phyloP scores from a whole-genome alignment of 1,140 invertebrate species.

The Aleiodes sp. region DNA sequence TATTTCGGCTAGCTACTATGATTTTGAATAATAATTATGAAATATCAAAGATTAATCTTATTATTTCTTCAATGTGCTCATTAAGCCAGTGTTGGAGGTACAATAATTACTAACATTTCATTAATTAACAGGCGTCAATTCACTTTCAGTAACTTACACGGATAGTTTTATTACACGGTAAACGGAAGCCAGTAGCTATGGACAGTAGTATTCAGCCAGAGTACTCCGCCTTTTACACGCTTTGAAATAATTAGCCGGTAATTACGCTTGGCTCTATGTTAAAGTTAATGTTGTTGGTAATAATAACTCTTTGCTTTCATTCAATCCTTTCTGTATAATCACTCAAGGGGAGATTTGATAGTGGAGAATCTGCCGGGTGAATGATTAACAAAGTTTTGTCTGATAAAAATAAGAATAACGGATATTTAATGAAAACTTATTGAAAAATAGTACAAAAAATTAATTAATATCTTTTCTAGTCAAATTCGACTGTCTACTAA shows the following conservation, averaged over 20 bases:
- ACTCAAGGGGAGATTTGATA: neutral
- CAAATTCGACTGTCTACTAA: too few relatives aligned
- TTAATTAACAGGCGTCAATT: neutral
- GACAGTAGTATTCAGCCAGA: neutral
- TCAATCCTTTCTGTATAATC: neutral
- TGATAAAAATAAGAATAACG: too few relatives aligned
- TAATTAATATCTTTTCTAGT: too few relatives aligned
- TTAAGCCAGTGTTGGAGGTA: neutral
- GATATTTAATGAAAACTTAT: too few relatives aligned
- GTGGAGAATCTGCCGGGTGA: too few relatives aligned
- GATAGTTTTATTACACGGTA: neutral
- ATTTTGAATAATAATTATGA: too few relatives aligned
- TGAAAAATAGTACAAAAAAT: too few relatives aligned
- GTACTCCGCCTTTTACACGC: neutral
- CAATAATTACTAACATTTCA: neutral
- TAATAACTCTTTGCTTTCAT: neutral
- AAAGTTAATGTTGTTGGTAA: slow-evolving; percentile 8
- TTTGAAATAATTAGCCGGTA: slow-evolving; percentile 24
- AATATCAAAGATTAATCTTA: too few relatives aligned
- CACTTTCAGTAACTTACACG: too few relatives aligned
- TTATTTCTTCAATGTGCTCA: neutral
- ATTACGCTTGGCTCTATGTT: neutral
- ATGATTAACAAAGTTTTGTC: too few relatives aligned
- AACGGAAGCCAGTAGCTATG: neutral
- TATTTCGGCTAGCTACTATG: too few relatives aligned